Conservation (phyloP, 1,140 invertebrate species). For the Lepidurus packardi region DNA sequence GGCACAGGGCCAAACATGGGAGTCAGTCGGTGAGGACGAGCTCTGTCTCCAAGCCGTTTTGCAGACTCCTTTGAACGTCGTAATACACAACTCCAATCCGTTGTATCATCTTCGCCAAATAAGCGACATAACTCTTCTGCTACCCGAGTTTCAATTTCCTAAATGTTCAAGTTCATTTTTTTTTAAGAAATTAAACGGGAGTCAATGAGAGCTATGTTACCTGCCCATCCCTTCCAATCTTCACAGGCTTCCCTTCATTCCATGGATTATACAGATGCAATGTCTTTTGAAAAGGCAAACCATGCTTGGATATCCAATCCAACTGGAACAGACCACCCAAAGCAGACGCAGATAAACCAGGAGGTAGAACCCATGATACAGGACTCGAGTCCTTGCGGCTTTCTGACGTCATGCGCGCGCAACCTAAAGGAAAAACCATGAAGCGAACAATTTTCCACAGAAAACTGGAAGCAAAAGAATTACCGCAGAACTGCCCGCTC, state of each 20-base stretch:
- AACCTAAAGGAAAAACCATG: slow-evolving; percentile 62
- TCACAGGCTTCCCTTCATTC: slow-evolving; percentile 98
- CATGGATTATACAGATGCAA: slow-evolving; percentile 93
- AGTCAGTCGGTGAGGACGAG: slow-evolving; percentile 37
- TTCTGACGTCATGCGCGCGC: slow-evolving; percentile 79
- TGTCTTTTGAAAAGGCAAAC: slow-evolving; percentile 85
- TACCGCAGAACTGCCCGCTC: slow-evolving; percentile 75
- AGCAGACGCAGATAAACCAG: slow-evolving; percentile 82
- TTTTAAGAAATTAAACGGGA: not conserved
- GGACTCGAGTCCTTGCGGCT: slow-evolving; percentile 81
- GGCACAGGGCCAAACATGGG: slow-evolving; percentile 16
- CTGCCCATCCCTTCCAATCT: slow-evolving; percentile 95
- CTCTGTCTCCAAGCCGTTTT: slow-evolving; percentile 44
- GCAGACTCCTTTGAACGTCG: slow-evolving; percentile 80
- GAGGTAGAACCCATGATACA: slow-evolving; percentile 92
- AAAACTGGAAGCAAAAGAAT: slow-evolving; percentile 24
- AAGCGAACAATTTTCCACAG: slow-evolving; percentile 5
- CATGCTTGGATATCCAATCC: slow-evolving; percentile 86
- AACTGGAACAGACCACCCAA: slow-evolving; percentile 92
- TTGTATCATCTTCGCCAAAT: slow-evolving; percentile 87
- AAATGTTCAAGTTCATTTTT: not conserved
- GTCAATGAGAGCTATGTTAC: slow-evolving; percentile 38
- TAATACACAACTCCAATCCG: slow-evolving; percentile 84
- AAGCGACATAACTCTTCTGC: slow-evolving; percentile 89
- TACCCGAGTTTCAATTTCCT: slow-evolving; percentile 92